phyloP scores from a whole-genome alignment of 37 sponge, comb jelly and placozoan genomes.

The Cliona cf. orientalis region DNA sequence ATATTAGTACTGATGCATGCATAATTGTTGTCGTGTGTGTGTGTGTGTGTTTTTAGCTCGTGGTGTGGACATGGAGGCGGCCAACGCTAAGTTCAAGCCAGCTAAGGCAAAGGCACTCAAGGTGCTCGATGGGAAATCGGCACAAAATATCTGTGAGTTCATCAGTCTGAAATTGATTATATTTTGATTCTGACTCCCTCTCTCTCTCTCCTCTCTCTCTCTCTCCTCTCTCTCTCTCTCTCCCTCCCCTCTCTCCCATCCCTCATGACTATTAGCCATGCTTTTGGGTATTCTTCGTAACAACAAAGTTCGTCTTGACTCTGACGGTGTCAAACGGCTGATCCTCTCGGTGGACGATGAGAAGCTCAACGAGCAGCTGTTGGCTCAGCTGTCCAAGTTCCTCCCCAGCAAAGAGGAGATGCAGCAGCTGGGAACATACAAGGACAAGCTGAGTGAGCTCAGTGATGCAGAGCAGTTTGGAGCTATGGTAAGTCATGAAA shows the following conservation, averaged over 20 bases:
- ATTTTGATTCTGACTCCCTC: not conserved
- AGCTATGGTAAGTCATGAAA: conserved; percentile 20
- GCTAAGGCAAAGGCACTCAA: conserved; percentile 84
- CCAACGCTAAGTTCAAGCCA: conserved; percentile 51
- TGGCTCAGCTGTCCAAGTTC: conserved; percentile 82
- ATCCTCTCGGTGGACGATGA: conserved; percentile 72
- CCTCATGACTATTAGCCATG: conserved; percentile 53
- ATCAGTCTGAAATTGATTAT: not conserved
- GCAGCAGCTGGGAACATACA: conserved; percentile 51
- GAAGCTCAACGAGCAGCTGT: conserved; percentile 67
- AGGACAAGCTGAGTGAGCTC: conserved; percentile 73
- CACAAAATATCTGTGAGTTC: conserved; percentile 94
- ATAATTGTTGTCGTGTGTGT: not conserved
- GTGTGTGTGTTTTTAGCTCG: conserved; percentile 28
- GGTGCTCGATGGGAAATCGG: conserved; percentile 89
- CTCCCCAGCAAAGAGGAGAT: conserved; percentile 88
- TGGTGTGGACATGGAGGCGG: conserved; percentile 31
- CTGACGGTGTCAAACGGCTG: conserved; percentile 54
- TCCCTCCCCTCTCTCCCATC: not conserved
- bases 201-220: not conserved
- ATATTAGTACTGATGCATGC: not conserved
- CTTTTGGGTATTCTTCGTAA: conserved; percentile 72
- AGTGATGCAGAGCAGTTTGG: conserved; percentile 84
- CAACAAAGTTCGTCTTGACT: too few relatives aligned
- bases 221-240: not conserved